Evolutionary conservation across 2,113 vertebrate genomes (phyloP).

Genomic region (Riparia riparia): DNA sequence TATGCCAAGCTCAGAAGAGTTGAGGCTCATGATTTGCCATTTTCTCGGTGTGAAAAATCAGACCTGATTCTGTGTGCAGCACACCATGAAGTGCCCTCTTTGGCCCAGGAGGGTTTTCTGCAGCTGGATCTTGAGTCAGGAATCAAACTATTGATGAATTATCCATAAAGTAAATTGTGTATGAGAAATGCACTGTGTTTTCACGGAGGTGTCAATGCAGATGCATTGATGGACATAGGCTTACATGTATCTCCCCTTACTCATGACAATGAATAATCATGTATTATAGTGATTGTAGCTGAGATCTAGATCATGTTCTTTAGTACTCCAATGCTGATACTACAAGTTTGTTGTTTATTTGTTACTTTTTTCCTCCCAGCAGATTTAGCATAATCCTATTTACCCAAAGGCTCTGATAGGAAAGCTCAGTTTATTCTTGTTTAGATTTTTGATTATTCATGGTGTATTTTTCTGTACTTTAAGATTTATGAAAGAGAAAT

Average conservation of each 20-base stretch:
- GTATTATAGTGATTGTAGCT: not conserved
- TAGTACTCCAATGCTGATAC: not conserved
- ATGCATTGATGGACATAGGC: not conserved
- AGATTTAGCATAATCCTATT: not conserved
- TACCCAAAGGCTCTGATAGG: not conserved
- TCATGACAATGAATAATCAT: not conserved
- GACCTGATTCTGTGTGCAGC: not conserved
- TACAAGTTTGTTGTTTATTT: not conserved
- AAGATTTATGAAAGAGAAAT: not conserved
- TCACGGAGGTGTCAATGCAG: not conserved
- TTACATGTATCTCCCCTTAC: not conserved
- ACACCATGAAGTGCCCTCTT: not conserved
- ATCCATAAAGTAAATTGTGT: not conserved
- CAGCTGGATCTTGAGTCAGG: not conserved
- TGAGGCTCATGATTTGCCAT: not conserved
- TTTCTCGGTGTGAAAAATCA: not conserved
- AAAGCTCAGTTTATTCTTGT: not conserved
- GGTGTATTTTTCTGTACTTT: not conserved
- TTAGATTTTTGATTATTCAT: not conserved
- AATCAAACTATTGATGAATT: not conserved
- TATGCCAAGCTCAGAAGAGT: not conserved
- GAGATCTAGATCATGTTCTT: not conserved
- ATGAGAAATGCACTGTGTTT: not conserved
- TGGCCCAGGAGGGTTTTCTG: not conserved
- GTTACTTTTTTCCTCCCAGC: rapidly evolving